Conservation (phyloP, 2,113 vertebrate genomes). For the Xiphophorus hellerii region DNA sequence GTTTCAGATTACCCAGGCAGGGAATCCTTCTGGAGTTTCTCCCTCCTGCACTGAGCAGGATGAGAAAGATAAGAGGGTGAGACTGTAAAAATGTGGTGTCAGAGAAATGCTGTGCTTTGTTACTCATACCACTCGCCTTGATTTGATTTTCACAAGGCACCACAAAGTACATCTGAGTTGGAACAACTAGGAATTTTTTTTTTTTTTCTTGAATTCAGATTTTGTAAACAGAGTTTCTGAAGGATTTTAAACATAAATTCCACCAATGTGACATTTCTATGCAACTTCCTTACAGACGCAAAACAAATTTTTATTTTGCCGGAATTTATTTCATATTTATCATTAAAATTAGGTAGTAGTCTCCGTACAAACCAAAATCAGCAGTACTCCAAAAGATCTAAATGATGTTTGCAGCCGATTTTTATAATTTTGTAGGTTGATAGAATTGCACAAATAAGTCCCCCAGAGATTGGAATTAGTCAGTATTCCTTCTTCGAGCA, state of each 20-base stretch:
- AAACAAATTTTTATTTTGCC: neutral
- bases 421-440: neutral
- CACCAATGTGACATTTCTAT: neutral
- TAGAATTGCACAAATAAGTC: neutral
- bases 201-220: neutral
- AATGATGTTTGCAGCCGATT: conserved; percentile 17
- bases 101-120: conserved; percentile 13
- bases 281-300: neutral
- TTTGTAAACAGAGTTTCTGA: neutral
- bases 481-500: neutral
- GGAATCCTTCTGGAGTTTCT: conserved; percentile 57
- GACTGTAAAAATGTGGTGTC: conserved; percentile 17
- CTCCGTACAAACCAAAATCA: neutral
- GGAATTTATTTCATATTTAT: too few species aligned
- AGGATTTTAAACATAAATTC: neutral
- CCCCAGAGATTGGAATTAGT: neutral
- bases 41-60: conserved; percentile 23
- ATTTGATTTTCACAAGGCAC: neutral
- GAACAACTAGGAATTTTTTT: neutral
- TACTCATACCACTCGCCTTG: conserved; percentile 26
- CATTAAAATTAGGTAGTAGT: too few species aligned
- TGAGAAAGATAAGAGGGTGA: conserved; percentile 33
- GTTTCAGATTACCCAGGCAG: conserved; percentile 66
- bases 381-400: neutral
- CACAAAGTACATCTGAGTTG: neutral